Conservation (phyloP, 2,888 invertebrate genomes). For the Epirrhoe alternata region DNA sequence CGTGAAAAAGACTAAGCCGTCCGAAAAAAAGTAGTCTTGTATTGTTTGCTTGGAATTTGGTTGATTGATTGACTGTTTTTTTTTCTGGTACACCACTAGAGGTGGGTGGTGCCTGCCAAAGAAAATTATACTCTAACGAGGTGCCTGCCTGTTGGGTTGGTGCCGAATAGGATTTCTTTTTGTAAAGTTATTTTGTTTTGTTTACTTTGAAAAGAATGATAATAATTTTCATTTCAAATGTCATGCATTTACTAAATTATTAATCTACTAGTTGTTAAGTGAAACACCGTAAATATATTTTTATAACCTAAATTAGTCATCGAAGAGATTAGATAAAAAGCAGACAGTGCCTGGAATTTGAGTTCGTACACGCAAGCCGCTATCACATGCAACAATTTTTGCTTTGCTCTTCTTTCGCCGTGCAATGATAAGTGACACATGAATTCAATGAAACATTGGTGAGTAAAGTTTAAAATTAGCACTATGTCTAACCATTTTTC, state of each 20-base stretch:
- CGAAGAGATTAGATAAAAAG: constrained; percentile 61
- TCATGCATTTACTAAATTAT: constrained; percentile 2
- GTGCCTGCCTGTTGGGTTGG: neutral
- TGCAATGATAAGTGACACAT: constrained; percentile 32
- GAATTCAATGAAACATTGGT: constrained; percentile 37
- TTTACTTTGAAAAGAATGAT: neutral
- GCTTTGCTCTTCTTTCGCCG: constrained; percentile 29
- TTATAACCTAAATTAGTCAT: constrained; percentile 75
- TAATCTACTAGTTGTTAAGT: constrained; percentile 11
- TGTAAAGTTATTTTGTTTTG: constrained; percentile 49
- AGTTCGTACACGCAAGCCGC: constrained; percentile 39
- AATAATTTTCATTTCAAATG: constrained; percentile 4
- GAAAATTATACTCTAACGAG: too few species aligned
- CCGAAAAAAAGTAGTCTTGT: too few species aligned
- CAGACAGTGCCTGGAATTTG: constrained; percentile 62
- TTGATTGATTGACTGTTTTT: neutral
- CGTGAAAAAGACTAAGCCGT: too few species aligned
- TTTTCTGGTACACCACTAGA: neutral
- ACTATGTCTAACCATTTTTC: constrained; percentile 18
- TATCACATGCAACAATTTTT: constrained; percentile 36
- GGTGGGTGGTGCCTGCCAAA: constrained; percentile 48
- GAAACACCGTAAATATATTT: constrained; percentile 61
- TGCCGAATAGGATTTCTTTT: constrained; percentile 40
- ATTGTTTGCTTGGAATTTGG: neutral
- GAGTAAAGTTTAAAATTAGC: constrained; percentile 33